Evolutionary conservation across 1,140 invertebrate species (phyloP).

Genomic region (Hyposmocoma kahamanoa): DNA sequence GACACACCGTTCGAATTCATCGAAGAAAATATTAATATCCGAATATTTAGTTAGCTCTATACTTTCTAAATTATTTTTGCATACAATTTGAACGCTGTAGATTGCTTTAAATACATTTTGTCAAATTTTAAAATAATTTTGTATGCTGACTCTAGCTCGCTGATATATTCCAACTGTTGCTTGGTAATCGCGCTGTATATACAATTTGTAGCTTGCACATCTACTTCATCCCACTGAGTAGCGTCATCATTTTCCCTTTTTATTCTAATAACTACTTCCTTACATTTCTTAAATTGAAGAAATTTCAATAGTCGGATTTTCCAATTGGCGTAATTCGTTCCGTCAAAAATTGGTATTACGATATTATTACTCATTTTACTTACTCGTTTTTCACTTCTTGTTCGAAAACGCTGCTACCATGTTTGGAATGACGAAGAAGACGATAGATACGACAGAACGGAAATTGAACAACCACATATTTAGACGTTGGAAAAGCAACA

Average conservation of each 20-base stretch:
- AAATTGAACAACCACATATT: too few relatives aligned
- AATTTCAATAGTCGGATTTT: slow-evolving; percentile 30
- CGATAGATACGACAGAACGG: too few relatives aligned
- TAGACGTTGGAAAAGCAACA: too few relatives aligned
- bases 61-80: slow-evolving; percentile 30
- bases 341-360: slow-evolving; percentile 36
- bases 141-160: slow-evolving; percentile 25
- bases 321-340: slow-evolving; percentile 35
- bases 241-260: slow-evolving; percentile 12
- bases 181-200: slow-evolving; percentile 35
- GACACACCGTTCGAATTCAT: slow-evolving; percentile 42
- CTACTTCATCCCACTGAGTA: slow-evolving; percentile 19
- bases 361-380: too few relatives aligned
- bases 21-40: slow-evolving; percentile 36
- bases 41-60: slow-evolving; percentile 30
- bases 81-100: slow-evolving; percentile 42
- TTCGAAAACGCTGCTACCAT: too few relatives aligned
- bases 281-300: slow-evolving; percentile 36
- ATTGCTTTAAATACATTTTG: slow-evolving; percentile 36
- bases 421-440: too few relatives aligned
- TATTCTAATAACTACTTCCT: slow-evolving; percentile 13
- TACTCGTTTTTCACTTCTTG: too few relatives aligned
- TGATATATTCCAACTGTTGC: slow-evolving; percentile 34
- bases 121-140: slow-evolving; percentile 32
- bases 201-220: slow-evolving; percentile 31